These are phyloP conservation scores for Atrina japonica DNA, from an alignment of 2,888 invertebrate species.

Conservation along the genomic window DNA sequence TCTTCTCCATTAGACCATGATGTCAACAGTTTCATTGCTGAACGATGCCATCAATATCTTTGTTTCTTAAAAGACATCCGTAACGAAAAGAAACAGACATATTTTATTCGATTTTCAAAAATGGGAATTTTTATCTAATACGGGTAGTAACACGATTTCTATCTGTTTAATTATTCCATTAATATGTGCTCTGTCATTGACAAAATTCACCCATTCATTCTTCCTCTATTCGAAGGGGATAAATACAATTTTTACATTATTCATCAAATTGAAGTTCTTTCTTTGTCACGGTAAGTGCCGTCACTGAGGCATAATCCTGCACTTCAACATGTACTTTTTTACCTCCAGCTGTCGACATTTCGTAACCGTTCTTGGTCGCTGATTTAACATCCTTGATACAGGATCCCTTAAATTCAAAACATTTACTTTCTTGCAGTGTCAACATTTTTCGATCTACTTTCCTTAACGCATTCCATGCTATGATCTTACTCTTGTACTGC, in stretches of 20 bases:
- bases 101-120: neutral
- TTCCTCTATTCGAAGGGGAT: conserved; percentile 10
- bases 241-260: conserved; percentile 5
- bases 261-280: conserved; percentile 1
- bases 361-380: conserved; percentile 1
- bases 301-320: conserved; percentile 14
- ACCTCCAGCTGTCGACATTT: conserved; percentile 4
- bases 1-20: neutral
- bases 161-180: conserved; percentile 9
- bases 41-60: neutral
- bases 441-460: too few relatives aligned
- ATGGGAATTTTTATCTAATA: too few relatives aligned
- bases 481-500: too few relatives aligned
- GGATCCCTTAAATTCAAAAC: too few relatives aligned
- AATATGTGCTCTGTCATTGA: conserved; percentile 14
- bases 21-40: too few relatives aligned
- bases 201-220: conserved; percentile 10
- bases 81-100: too few relatives aligned
- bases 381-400: too few relatives aligned
- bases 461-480: too few relatives aligned
- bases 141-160: too few relatives aligned
- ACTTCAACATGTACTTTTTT: conserved; percentile 13
- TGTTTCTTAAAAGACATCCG: too few relatives aligned
- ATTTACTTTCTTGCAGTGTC: too few relatives aligned
- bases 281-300: neutral